Evolutionary conservation across 2,113 vertebrate species (phyloP), one percentile per base, ranked within the genome.

Genomic region (Thryonomys swinderianus): DNA sequence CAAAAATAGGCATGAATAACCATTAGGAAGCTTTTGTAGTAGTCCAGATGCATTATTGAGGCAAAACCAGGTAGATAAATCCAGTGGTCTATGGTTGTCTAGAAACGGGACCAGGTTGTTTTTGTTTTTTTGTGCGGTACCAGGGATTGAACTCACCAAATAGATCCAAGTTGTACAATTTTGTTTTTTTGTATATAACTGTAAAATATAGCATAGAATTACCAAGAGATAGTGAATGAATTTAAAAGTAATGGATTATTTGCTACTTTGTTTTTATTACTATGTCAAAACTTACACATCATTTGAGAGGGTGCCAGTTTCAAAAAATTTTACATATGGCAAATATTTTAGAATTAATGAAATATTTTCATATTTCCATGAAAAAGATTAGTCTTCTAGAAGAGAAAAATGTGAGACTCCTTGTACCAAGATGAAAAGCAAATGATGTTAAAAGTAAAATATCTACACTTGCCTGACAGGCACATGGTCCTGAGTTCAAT

Each of bases 241-340:
- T 85, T 74, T 23, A 86, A 82, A 84, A 53, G 30, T 71, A 18
- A 76, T 80, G 53, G 73, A 85, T 34, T 91, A n/a, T 80, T 90
- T 88, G n/a, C 88, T 7, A 87, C 18, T 23, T 40, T 69, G 4
- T 12, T 42, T 73, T 85, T 93, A 45, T 83, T 94, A 80, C 8
- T 3, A 21, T 93, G 55, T 62, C 86, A 93, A 90, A 62, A 93
- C 11, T 66, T 61, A 86, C 10, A 71, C 14, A 37, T 45, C 16
- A 34, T 74, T 67, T 95, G 30, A 55, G 88, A 95, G 20, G 66
- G 27, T 73, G 9, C 79, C 27, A 45, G 30, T 73, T 92, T 83
- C 30, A 71, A 73, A 93, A 57, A 89, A 25, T 17, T 62, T 67
- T 34, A 85, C 76, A 18, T 83, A n/a, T 69, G 73, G 59, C 42